Conservation (phyloP, 2,797 vertebrate genomes). For the Loriculus beryllinus region DNA sequence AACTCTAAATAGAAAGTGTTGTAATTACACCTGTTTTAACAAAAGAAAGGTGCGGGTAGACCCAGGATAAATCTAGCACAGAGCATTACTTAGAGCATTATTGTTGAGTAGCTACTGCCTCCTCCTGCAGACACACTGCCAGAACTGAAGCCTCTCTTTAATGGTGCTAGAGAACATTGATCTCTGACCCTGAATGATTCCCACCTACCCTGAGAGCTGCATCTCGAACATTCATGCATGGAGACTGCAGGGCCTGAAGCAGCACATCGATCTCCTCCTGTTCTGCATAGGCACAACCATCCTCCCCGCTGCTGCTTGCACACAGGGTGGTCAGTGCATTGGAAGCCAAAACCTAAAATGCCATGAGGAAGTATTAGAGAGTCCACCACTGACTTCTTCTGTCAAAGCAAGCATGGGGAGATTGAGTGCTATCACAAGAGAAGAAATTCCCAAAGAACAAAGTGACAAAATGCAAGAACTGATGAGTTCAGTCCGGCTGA, state of each 20-base stretch:
- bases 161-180: not conserved
- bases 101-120: not conserved
- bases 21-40: not conserved
- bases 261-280: conserved; percentile 92
- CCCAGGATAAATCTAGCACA: not conserved
- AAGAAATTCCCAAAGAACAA: not conserved
- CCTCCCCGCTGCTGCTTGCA: conserved; percentile 86
- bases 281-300: conserved; percentile 90
- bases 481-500: not conserved
- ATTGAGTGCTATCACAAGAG: not conserved
- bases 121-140: not conserved
- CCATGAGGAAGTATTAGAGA: not conserved
- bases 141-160: not conserved
- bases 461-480: not conserved
- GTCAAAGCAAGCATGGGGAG: not conserved
- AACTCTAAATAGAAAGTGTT: not conserved
- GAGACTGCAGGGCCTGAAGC: conserved; percentile 86
- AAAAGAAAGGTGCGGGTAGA: not conserved
- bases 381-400: not conserved
- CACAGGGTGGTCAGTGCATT: conserved; percentile 87
- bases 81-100: not conserved
- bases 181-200: not conserved
- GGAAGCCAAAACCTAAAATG: conserved; percentile 87
- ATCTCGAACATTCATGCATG: conserved; percentile 92
- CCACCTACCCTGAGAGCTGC: conserved; percentile 88